Evolutionary conservation across 2,888 invertebrate genomes (phyloP), one percentile per base, ranked within the genome.

Genomic region (Limenitis camilla): DNA sequence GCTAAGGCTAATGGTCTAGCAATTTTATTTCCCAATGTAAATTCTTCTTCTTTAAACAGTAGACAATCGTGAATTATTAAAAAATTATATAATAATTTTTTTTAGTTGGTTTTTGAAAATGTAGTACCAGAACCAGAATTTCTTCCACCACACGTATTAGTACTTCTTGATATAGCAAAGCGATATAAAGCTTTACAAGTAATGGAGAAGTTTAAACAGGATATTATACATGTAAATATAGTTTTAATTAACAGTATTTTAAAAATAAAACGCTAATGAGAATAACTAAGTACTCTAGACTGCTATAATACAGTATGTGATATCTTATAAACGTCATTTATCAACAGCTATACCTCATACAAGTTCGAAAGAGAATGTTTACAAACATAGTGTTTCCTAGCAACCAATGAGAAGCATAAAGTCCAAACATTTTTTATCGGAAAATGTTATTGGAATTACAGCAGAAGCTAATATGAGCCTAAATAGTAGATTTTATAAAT

Each of bases 1-100:
- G 83, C 84, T 5, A 87, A 86, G 60, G 69, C 71, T 0, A 86
- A 86, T 41, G 86, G 81, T 5, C 59, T 87, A 1, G 82, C 82
- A 10, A 64, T 85, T 27, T 54, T 86, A 19, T 87, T 86, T 55
- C 79, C 82, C 6, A 84, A 74, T 50, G 85, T 82, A 65, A 49
- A 9, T 31, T 32, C 6, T 49, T 39, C 10, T n/a, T n/a, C n/a
- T n/a, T n/a, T n/a, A n/a, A n/a, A n/a, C n/a, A n/a, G n/a, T n/a
- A n/a, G n/a, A n/a, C n/a, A n/a, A n/a, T n/a, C n/a, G n/a, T 19
- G 19, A 19, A 19, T 19, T 19, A 19, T 19, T 2, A 19, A 19
- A 19, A 19, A 19, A 30, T 38, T 28, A 4, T 19, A 28, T 27
- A 8, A 5, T 6, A 5, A 9, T 39, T 35, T 6, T n/a, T 49